Evolutionary conservation across 2,797 vertebrate species (phyloP).

Genomic region (Vultur gryphus): DNA sequence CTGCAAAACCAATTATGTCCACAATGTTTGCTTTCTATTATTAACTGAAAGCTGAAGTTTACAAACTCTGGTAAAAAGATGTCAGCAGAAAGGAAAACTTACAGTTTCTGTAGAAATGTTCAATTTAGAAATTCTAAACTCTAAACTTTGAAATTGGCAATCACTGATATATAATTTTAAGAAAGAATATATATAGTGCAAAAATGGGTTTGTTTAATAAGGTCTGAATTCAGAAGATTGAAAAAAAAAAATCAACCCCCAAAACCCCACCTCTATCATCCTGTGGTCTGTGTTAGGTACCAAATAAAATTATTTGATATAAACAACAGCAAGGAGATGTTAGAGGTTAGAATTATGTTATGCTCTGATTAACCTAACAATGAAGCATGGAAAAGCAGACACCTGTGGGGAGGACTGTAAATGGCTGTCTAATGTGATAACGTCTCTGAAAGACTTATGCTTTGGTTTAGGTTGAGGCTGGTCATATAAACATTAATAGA

Average conservation of each 20-base stretch:
- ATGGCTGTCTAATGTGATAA: neutral
- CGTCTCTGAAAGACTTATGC: neutral
- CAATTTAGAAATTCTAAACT: neutral
- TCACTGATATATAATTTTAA: neutral
- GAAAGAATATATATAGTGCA: neutral
- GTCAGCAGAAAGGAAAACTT: neutral
- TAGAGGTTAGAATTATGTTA: neutral
- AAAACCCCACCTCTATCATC: rapidly evolving
- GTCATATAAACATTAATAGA: neutral
- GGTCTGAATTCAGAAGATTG: neutral
- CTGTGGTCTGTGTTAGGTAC: neutral
- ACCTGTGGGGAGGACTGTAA: neutral
- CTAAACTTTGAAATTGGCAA: neutral
- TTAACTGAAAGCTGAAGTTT: neutral
- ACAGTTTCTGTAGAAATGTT: neutral
- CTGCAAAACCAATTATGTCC: neutral
- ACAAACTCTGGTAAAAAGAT: neutral
- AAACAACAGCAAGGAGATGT: neutral
- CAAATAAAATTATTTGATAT: neutral
- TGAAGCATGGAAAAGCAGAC: neutral
- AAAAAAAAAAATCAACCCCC: neutral
- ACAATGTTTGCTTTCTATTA: neutral
- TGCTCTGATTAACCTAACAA: neutral
- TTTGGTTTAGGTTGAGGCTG: neutral
- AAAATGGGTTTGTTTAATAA: neutral